Evolutionary conservation across 1,140 invertebrate genomes (phyloP), one percentile per base, ranked within the genome.

Genomic region (Bombus terrestris): DNA sequence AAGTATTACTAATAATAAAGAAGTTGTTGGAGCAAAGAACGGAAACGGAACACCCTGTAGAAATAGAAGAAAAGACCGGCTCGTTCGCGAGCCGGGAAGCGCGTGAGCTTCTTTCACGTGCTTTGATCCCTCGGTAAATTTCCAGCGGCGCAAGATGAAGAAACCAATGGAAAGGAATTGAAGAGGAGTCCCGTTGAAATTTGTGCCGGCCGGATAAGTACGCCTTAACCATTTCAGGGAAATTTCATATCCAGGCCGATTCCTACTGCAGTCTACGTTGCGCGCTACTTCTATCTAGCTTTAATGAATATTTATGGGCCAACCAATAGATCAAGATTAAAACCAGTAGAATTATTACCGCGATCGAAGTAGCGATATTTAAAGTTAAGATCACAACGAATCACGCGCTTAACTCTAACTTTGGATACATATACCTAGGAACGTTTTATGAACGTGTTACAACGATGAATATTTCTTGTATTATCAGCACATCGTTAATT

Each of bases 121-220:
- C 62, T 66, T 81, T 59, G 74, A 79, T 74, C 53, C 74, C 62
- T 78, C 47, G 10, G 64, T 87, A 87, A 75, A 86, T 86, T 88
- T 86, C 12, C 59, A 78, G 62, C 79, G 76, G 66, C 28, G 41
- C 47, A 18, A 83, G 79, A 86, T 53, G 68, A 74, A 74, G 77
- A 88, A 86, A 79, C 71, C 47, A 62, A 83, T 82, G 76, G 78
- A 77, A 47, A 77, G 43, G 35, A 69, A 78, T 78, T 62, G 35
- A 78, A 59, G 64, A 13, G 71, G 71, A 37, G 47, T 37, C 13
- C 66, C 66, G 62, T 71, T 71, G 82, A 83, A 83, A 83, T 83
- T 83, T 78, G 28, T 78, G 43, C 74, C 74, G 74, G 71, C 62
- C 64, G 73, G 25, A 37, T 78, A 83, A 78, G 47, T 71, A 78